Evolutionary conservation across 2,113 vertebrate genomes (phyloP).

Genomic region (Charina bottae): DNA sequence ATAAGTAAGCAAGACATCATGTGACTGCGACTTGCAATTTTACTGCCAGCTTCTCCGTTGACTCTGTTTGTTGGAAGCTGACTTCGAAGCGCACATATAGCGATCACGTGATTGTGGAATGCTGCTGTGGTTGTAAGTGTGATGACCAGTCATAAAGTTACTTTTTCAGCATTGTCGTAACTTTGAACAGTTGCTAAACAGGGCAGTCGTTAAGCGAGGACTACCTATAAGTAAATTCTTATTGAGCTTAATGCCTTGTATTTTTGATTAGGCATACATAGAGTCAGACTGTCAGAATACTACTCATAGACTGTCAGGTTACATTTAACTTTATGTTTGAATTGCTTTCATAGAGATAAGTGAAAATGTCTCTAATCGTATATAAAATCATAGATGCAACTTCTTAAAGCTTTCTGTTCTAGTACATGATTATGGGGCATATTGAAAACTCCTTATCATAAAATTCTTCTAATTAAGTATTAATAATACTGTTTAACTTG

Average conservation of each 20-base stretch:
- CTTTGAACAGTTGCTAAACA: not conserved
- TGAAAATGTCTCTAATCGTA: not conserved
- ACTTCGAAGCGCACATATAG: not conserved
- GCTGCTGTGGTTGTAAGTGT: not conserved
- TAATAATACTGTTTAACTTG: not conserved
- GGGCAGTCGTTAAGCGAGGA: not conserved
- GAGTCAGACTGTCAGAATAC: not conserved
- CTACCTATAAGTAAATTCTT: not conserved
- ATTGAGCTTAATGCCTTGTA: not conserved
- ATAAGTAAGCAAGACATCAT: not conserved
- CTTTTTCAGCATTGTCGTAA: not conserved
- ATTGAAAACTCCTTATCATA: not conserved
- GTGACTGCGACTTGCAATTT: not conserved
- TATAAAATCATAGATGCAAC: not conserved
- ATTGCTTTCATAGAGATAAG: not conserved
- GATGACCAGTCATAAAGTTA: not conserved
- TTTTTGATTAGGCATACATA: not conserved
- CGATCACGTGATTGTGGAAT: not conserved
- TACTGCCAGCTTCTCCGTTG: not conserved
- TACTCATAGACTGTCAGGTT: too few relatives aligned
- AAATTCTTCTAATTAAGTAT: not conserved
- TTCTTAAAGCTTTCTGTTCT: not conserved
- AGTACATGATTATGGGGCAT: not conserved
- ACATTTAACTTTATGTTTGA: not conserved
- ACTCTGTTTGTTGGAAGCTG: not conserved